Evolutionary conservation across 2,113 vertebrate species (phyloP).

Genomic region (Platysternon megacephalum): DNA sequence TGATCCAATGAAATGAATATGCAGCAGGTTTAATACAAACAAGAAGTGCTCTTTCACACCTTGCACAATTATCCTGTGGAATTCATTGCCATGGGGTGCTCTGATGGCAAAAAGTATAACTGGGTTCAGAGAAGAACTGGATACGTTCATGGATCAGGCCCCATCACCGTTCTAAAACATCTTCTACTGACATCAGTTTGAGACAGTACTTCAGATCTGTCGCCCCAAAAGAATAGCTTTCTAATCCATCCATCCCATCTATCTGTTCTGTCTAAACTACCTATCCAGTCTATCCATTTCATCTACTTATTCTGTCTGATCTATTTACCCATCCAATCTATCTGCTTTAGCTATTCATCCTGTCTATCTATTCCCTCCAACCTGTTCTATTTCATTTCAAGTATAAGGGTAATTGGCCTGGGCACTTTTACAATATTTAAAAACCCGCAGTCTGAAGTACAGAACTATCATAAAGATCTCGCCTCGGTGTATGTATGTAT

Average conservation of each 20-base stretch:
- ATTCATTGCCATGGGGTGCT: neutral
- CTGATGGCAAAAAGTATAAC: neutral
- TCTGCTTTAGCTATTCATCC: neutral
- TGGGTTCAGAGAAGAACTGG: neutral
- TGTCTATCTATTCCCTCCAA: neutral
- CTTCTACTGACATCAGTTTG: too few species aligned
- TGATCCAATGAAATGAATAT: neutral
- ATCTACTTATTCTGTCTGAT: neutral
- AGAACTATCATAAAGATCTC: neutral
- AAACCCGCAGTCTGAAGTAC: neutral
- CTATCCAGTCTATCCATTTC: neutral
- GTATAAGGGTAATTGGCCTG: neutral
- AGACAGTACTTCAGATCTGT: too few species aligned
- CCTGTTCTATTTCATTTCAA: neutral
- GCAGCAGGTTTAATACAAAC: neutral
- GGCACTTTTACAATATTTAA: neutral
- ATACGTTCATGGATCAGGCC: neutral
- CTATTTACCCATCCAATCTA: neutral
- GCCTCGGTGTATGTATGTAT: neutral
- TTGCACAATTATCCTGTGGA: neutral
- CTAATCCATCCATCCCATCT: neutral
- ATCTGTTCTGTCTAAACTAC: rapidly evolving
- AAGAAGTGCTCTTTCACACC: neutral
- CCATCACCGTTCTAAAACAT: too few species aligned
- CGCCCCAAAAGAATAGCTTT: too few species aligned